Conservation (phyloP, 1,140 invertebrate species). For the Orchestia grillus region DNA sequence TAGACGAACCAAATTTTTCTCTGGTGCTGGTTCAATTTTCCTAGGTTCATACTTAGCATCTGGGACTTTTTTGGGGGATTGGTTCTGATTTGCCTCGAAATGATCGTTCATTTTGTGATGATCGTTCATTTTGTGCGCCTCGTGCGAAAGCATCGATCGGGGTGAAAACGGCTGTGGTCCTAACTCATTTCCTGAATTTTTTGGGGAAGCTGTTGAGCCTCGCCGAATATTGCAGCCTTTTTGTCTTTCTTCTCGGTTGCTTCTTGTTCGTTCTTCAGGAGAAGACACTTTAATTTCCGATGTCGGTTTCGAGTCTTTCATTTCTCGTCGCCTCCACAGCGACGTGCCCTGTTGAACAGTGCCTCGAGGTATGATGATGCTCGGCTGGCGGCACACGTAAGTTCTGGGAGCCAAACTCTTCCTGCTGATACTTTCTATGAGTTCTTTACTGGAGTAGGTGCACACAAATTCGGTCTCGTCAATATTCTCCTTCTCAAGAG, state of each 20-base stretch:
- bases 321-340: conserved; percentile 29
- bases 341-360: conserved; percentile 13
- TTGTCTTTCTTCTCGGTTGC: neutral
- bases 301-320: neutral
- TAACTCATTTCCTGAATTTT: neutral
- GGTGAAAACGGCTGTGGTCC: no score
- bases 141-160: neutral
- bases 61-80: neutral
- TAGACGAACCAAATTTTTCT: neutral
- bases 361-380: neutral
- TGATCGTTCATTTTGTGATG: neutral
- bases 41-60: conserved; percentile 17
- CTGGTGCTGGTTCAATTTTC: neutral
- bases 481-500: neutral
- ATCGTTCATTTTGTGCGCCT: neutral
- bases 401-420: neutral
- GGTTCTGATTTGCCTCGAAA: neutral
- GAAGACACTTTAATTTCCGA: neutral
- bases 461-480: neutral
- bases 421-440: conserved; percentile 17
- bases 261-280: neutral
- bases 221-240: neutral
- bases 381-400: neutral
- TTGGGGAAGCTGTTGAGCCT: neutral
- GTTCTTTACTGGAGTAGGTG: conserved; percentile 23